Conservation (phyloP, 2,113 vertebrate species). For the Pseudorasbora parva region DNA sequence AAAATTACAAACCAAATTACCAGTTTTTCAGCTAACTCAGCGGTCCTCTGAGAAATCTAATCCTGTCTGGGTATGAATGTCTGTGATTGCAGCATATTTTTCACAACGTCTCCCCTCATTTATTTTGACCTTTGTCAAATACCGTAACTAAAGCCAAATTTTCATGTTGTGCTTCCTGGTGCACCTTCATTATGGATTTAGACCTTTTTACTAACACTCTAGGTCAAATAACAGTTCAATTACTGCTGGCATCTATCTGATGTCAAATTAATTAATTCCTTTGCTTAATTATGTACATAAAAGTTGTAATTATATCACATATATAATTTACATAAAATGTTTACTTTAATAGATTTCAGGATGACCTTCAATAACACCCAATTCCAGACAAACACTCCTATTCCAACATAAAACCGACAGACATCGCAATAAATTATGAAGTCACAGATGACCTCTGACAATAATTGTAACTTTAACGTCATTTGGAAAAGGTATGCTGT, state of each 20-base stretch:
- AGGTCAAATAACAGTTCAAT: background rate
- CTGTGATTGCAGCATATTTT: background rate
- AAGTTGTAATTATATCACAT: background rate
- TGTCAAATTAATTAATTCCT: background rate
- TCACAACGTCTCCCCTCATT: background rate
- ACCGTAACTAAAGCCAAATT: background rate
- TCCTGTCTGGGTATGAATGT: background rate
- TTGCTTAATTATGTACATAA: background rate
- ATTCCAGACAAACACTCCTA: background rate
- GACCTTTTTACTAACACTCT: background rate
- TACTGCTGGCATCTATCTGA: background rate
- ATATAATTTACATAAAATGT: background rate
- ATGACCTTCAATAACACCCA: background rate
- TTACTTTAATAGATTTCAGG: background rate
- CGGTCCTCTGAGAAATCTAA: background rate
- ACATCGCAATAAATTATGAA: too few species aligned
- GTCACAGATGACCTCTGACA: background rate
- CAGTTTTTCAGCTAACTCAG: background rate
- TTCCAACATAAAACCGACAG: background rate
- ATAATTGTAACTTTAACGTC: background rate
- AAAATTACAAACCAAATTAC: background rate
- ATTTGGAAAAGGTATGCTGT: background rate
- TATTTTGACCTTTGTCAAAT: conserved; percentile 17
- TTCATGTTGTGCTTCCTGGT: background rate
- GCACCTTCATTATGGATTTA: background rate